Percentiles rank a stretch among this genome's conserved stretches.
Conservation (phyloP, 2,797 vertebrate genomes). For the Momotus momota region DNA sequence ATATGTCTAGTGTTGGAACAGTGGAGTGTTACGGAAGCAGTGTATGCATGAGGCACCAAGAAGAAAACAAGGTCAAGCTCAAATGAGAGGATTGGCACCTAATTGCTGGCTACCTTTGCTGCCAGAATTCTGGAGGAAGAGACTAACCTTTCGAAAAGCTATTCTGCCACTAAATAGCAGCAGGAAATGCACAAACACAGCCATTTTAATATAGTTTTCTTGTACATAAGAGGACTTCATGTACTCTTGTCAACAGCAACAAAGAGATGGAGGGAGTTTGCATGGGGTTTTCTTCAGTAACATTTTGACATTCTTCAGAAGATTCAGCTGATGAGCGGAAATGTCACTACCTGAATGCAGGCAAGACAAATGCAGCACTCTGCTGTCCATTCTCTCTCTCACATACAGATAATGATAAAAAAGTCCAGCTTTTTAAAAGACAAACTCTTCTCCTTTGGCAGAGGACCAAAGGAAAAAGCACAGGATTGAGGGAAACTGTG, state of each 20-base stretch:
- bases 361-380: accelerated
- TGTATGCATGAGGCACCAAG: neutral
- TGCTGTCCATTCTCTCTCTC: neutral
- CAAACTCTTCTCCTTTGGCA: neutral
- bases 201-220: neutral
- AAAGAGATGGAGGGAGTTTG: neutral
- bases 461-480: neutral
- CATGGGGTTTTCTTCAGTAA: neutral
- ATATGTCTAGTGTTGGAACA: neutral
- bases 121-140: constrained; percentile 43
- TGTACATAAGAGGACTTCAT: neutral
- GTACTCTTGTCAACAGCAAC: neutral
- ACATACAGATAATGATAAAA: neutral
- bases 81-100: constrained; percentile 7
- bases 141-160: constrained; percentile 8
- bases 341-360: neutral
- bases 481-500: neutral
- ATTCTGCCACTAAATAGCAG: constrained; percentile 13
- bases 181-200: constrained; percentile 13
- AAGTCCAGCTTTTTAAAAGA: neutral
- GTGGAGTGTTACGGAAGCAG: neutral
- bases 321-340: neutral
- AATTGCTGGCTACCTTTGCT: constrained; percentile 9
- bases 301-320: neutral
- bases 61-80: constrained; percentile 25